These are phyloP conservation scores for Drosophila baimaii DNA, from an alignment of 1,140 invertebrate species.

Conservation along the genomic window DNA sequence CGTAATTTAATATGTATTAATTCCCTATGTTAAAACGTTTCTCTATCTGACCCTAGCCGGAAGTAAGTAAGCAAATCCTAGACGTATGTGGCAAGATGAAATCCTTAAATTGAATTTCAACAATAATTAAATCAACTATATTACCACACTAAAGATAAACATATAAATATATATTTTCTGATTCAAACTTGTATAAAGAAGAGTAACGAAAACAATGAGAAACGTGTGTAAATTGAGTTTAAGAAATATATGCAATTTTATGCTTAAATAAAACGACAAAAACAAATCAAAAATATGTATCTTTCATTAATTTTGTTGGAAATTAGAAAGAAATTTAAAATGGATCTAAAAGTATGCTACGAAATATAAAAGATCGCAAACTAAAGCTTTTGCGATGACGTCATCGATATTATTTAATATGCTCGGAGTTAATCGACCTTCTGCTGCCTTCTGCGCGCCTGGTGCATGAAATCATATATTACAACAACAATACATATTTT, in stretches of 20 bases:
- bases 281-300: constrained; percentile 12
- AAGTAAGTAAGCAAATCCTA: constrained; percentile 25
- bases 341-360: too few relatives aligned
- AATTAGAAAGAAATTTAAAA: too few relatives aligned
- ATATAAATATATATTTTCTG: constrained; percentile 69
- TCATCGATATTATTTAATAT: too few relatives aligned
- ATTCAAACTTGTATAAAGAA: constrained; percentile 63
- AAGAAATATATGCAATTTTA: constrained; percentile 60
- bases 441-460: too few relatives aligned
- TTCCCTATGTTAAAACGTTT: constrained; percentile 63
- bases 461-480: too few relatives aligned
- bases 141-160: constrained; percentile 46
- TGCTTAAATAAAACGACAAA: constrained; percentile 55
- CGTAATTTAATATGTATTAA: constrained; percentile 68
- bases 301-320: too few relatives aligned
- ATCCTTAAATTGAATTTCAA: constrained; percentile 69
- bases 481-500: too few relatives aligned
- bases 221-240: constrained; percentile 54
- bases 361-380: too few relatives aligned
- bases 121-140: constrained; percentile 56
- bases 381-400: too few relatives aligned
- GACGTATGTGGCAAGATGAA: constrained; percentile 24
- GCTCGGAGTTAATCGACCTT: too few relatives aligned
- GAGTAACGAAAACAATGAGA: constrained; percentile 28
- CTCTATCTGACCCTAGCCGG: constrained; percentile 53